phyloP scores from a whole-genome alignment of 2,113 vertebrate species.

The Stigmatopora argus region DNA sequence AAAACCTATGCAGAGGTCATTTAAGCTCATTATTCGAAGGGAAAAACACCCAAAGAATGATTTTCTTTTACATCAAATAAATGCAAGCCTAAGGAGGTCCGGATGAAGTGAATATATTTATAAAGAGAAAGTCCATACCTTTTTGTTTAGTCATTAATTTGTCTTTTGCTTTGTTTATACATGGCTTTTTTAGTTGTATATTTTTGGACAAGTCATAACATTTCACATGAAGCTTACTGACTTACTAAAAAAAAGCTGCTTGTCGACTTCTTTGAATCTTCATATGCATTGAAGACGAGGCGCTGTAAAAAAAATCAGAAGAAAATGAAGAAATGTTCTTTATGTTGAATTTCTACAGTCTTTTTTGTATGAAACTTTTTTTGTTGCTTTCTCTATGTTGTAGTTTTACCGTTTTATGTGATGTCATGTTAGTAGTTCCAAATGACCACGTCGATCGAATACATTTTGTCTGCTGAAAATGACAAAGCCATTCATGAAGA shows the following conservation, averaged over 20 bases:
- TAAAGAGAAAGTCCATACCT: slow-evolving; percentile 62
- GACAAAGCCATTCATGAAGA: slow-evolving; percentile 3
- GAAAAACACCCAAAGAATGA: slow-evolving; percentile 73
- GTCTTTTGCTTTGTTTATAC: slow-evolving; percentile 15
- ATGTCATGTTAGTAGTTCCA: neutral
- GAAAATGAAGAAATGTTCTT: neutral
- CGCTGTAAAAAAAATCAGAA: neutral
- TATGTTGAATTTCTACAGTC: neutral
- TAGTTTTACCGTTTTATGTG: neutral
- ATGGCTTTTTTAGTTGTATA: neutral
- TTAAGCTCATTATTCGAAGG: slow-evolving; percentile 62
- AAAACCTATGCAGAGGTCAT: slow-evolving; percentile 73
- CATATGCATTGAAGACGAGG: neutral
- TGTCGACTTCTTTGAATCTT: neutral
- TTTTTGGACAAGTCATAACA: neutral
- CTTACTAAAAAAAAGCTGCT: neutral
- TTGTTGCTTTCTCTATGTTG: neutral
- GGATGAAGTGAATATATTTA: slow-evolving; percentile 69
- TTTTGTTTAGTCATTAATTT: slow-evolving; percentile 39
- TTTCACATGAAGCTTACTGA: no score
- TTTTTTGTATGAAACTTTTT: neutral
- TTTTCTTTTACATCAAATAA: slow-evolving; percentile 40
- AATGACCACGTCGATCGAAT: neutral
- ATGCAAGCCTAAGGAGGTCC: slow-evolving; percentile 50
- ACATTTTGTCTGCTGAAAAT: neutral